Percentiles rank a stretch among this genome's conserved stretches.
Conservation (phyloP, 2,888 invertebrate genomes). For the Arge pagana region DNA sequence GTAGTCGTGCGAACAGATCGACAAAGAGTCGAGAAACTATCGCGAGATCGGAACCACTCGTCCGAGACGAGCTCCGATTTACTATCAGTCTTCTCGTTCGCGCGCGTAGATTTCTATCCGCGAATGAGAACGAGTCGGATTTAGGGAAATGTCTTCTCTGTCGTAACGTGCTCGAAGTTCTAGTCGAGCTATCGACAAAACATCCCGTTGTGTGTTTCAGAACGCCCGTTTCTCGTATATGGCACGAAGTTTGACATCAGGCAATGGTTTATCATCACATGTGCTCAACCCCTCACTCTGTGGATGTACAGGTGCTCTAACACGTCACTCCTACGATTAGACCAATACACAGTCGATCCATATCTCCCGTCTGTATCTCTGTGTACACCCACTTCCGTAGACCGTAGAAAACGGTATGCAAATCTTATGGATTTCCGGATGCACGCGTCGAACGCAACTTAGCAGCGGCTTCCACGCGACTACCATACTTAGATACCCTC, state of each 20-base stretch:
- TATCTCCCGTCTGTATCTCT: background rate
- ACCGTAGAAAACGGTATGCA: constrained; percentile 3
- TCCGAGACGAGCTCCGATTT: too few relatives aligned
- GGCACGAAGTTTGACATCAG: constrained; percentile 94
- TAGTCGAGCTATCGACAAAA: constrained; percentile 16
- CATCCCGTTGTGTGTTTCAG: constrained; percentile 61
- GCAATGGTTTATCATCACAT: constrained; percentile 93
- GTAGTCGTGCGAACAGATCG: too few relatives aligned
- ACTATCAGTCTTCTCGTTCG: too few relatives aligned
- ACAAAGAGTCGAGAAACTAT: too few relatives aligned
- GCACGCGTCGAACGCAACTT: constrained; percentile 5
- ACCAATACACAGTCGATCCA: constrained; percentile 12
- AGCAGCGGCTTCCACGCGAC: background rate
- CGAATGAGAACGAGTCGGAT: too few relatives aligned
- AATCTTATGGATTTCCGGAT: constrained; percentile 13
- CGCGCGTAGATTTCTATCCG: too few relatives aligned
- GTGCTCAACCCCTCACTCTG: constrained; percentile 85
- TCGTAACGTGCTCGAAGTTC: too few relatives aligned
- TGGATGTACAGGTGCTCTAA: constrained; percentile 94
- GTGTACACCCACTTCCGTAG: background rate
- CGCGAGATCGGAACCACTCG: too few relatives aligned
- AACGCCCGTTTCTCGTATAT: constrained; percentile 85
- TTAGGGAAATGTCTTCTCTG: too few relatives aligned
- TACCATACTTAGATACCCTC: too few relatives aligned
- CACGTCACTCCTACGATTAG: too few relatives aligned